Evolutionary conservation across 1,140 invertebrate genomes (phyloP), one percentile per base, ranked within the genome.

Genomic region (Bombus haemorrhoidalis): DNA sequence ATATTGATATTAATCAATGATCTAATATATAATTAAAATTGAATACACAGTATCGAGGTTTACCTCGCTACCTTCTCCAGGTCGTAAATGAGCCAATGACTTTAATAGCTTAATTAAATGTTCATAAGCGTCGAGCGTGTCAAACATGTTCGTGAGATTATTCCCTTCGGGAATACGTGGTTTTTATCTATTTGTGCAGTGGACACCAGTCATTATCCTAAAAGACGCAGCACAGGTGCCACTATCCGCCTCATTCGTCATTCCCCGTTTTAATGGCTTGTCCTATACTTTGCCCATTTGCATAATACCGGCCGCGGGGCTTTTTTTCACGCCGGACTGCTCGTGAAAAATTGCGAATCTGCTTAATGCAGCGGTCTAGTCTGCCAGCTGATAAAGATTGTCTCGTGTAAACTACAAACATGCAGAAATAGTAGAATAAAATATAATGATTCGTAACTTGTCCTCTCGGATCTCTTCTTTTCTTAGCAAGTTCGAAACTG

Each of bases 261-360:
- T 71, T 57, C n/a, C 25, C 12, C 37, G 39, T 79, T 79, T 84
- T 84, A 79, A 84, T 79, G 75, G 64, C 28, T 12, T 15, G 37
- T 71, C 53, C 82, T 41, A 41, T 59, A 53, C 66, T 12, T 79
- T 37, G 64, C 32, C 5, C 62, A 84, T 84, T 84, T 84, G 37
- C 82, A 84, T 84, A 84, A 84, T 71, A 68, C 76, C 15, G 25
- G 75, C 41, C 53, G 75, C 76, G n/a, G 59, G n/a, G 37, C 53
- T 59, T 39, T 76, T 68, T 75, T 69, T 18, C 82, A 15, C 39
- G 28, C 8, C 5, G 32, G 72, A 9, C 59, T 12, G 59, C 59
- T 41, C 59, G 34, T n/a, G 73, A 83, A 68, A 68, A 82, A 78
- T 77, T 78, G 47, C 74, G 74, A 78, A 69, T 83, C 41, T 66